Evolutionary conservation across 2,797 vertebrate species (phyloP).

Genomic region (Poecilia velifera): DNA sequence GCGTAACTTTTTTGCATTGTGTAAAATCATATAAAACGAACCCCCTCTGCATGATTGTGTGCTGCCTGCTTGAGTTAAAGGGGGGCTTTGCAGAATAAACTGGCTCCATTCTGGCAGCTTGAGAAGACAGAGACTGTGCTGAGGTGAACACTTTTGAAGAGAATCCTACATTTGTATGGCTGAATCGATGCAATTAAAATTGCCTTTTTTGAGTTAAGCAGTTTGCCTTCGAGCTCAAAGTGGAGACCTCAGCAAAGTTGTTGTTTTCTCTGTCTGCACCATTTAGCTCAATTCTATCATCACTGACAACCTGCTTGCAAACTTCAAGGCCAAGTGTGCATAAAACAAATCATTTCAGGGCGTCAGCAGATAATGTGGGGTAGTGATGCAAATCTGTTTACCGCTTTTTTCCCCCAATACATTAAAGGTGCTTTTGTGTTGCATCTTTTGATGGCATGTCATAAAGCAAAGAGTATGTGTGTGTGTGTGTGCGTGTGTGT

Average conservation of each 20-base stretch:
- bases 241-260: slow-evolving; percentile 86
- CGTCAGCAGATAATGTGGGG: slow-evolving; percentile 84
- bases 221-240: slow-evolving; percentile 80
- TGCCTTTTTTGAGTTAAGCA: slow-evolving; percentile 77
- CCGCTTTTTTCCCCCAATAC: slow-evolving; percentile 72
- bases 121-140: slow-evolving; percentile 84
- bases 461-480: slow-evolving; percentile 64
- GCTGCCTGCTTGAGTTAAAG: slow-evolving; percentile 70
- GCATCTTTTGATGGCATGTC: slow-evolving; percentile 74
- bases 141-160: slow-evolving; percentile 79
- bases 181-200: slow-evolving; percentile 89
- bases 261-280: slow-evolving; percentile 82
- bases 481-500: neutral
- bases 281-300: slow-evolving; percentile 88
- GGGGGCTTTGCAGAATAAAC: slow-evolving; percentile 80
- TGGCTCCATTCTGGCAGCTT: slow-evolving; percentile 74
- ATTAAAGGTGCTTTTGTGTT: slow-evolving; percentile 83
- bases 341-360: slow-evolving; percentile 85
- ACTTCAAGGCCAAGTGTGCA: slow-evolving; percentile 83
- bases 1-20: slow-evolving; percentile 82
- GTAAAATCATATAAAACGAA: slow-evolving; percentile 80
- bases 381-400: slow-evolving; percentile 86
- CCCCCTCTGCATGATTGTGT: slow-evolving; percentile 74
- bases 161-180: slow-evolving; percentile 85
- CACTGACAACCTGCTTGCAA: slow-evolving; percentile 83